Conservation (phyloP, 2,888 invertebrate genomes). For the Cactoblastis cactorum region DNA sequence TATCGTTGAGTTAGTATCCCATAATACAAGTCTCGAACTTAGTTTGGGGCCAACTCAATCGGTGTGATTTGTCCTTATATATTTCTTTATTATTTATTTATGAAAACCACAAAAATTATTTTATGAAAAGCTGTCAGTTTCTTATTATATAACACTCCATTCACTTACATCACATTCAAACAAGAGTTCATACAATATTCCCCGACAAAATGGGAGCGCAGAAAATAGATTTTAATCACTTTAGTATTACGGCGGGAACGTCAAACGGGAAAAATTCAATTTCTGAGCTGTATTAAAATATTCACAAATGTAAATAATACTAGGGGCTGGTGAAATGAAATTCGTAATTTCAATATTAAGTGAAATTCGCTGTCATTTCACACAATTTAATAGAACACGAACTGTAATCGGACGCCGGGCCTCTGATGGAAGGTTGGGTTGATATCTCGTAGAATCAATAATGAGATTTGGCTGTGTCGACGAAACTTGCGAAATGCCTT, state of each 20-base stretch:
- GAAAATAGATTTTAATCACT: not conserved
- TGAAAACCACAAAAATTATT: not conserved
- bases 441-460: conserved; percentile 15
- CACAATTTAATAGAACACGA: conserved; percentile 31
- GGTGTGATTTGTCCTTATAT: too few relatives aligned
- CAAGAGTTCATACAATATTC: not conserved
- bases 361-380: conserved; percentile 26
- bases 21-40: too few relatives aligned
- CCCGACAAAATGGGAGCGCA: not conserved
- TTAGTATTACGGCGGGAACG: not conserved
- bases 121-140: not conserved
- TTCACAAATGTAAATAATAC: conserved; percentile 18
- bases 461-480: conserved; percentile 12
- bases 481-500: too few relatives aligned
- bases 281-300: conserved; percentile 9
- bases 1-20: too few relatives aligned
- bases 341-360: conserved; percentile 31
- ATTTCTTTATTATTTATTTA: too few relatives aligned
- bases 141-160: not conserved
- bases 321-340: conserved; percentile 18
- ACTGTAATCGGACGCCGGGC: conserved; percentile 25
- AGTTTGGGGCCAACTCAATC: too few relatives aligned
- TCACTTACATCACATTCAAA: not conserved
- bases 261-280: conserved; percentile 8
- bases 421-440: not conserved